Evolutionary conservation across 35 echinoderm and acorn worm genomes (phyloP).

Genomic region (Holothuria glaberrima): DNA sequence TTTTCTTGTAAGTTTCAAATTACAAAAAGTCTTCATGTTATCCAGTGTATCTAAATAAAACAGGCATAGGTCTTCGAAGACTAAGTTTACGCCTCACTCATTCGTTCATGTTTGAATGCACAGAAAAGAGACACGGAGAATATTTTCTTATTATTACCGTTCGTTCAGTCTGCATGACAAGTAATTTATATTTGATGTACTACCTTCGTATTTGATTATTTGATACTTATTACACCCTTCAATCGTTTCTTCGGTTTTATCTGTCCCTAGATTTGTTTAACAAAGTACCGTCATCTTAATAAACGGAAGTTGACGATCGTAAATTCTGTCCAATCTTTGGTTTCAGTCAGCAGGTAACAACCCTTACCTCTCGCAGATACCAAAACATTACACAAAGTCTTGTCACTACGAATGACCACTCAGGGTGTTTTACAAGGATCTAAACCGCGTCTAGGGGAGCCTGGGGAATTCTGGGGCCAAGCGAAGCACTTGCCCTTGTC

Average conservation of each 20-base stretch:
- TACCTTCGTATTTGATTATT: too few relatives aligned
- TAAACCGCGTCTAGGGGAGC: constrained; percentile 20
- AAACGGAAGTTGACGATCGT: constrained; percentile 12
- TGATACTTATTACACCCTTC: too few relatives aligned
- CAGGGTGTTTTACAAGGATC: constrained; percentile 44
- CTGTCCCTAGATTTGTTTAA: constrained; percentile 4
- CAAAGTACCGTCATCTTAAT: constrained; percentile 36
- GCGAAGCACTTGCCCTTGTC: constrained; percentile 10
- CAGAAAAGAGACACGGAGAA: too few relatives aligned
- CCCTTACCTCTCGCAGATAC: background rate
- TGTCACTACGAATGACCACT: constrained; percentile 39
- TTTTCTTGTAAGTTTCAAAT: too few relatives aligned
- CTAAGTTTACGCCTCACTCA: too few relatives aligned
- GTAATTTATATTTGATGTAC: background rate
- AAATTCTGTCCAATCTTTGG: background rate
- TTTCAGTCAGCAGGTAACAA: background rate
- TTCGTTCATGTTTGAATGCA: too few relatives aligned
- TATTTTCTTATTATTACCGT: too few relatives aligned
- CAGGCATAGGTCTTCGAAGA: too few relatives aligned
- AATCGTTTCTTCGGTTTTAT: too few relatives aligned
- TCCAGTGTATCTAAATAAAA: too few relatives aligned
- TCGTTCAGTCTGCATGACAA: background rate
- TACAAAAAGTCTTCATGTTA: too few relatives aligned
- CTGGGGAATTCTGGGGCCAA: constrained; percentile 2
- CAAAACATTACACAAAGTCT: constrained; percentile 50